Conservation (phyloP, 2,113 vertebrate species). For the Heliornis fulica region DNA sequence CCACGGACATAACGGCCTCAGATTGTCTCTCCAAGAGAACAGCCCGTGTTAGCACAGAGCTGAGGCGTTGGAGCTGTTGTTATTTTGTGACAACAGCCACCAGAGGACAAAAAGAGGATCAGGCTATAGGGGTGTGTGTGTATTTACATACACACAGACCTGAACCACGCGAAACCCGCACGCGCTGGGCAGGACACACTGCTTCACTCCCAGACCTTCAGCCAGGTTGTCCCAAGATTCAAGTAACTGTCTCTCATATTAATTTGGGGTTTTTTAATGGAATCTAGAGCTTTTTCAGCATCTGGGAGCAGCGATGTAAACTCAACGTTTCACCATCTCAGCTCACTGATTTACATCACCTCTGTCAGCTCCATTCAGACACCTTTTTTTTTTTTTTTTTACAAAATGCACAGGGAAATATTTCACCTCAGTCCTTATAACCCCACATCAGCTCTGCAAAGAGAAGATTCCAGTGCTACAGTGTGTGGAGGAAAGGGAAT, state of each 20-base stretch:
- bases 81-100: neutral
- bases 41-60: neutral
- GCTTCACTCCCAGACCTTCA: neutral
- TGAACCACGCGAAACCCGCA: too few species aligned
- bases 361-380: neutral
- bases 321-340: neutral
- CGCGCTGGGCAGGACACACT: too few species aligned
- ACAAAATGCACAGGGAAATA: neutral
- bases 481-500: neutral
- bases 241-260: neutral
- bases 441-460: neutral
- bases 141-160: neutral
- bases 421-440: neutral
- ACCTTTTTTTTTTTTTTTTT: neutral
- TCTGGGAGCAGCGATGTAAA: neutral
- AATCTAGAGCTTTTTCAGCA: neutral
- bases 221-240: neutral
- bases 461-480: neutral
- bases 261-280: neutral
- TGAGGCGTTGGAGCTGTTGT: neutral
- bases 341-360: neutral
- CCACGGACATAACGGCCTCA: neutral
- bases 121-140: neutral
- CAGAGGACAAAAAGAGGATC: neutral
- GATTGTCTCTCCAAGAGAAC: neutral